Percentiles rank a stretch among this genome's conserved stretches.
These are phyloP conservation scores for Nomada fucata DNA, from an alignment of 2,888 invertebrate genomes.

Conservation along the genomic window DNA sequence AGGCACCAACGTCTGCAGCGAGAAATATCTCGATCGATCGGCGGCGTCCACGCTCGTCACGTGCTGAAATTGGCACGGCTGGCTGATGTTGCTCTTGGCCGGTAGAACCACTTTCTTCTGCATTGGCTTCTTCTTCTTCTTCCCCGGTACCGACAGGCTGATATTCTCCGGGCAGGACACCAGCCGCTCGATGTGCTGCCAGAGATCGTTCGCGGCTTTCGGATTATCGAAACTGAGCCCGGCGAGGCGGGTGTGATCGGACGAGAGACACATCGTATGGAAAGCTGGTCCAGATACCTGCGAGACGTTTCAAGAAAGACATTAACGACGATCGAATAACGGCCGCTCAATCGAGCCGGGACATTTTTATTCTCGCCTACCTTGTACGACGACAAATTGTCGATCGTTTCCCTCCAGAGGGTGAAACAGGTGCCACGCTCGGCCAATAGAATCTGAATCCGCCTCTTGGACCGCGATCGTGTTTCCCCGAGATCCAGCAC, in stretches of 20 bases:
- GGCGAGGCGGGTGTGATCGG: constrained; percentile 90
- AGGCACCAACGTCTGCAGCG: constrained; percentile 88
- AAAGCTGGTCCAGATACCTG: constrained; percentile 89
- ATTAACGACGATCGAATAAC: not conserved
- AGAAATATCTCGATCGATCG: constrained; percentile 88
- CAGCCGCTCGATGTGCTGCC: constrained; percentile 88
- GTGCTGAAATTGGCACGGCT: constrained; percentile 94
- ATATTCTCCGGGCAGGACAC: constrained; percentile 92
- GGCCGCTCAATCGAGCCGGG: too few relatives aligned
- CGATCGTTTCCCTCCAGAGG: constrained; percentile 92
- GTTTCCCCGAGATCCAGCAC: constrained; percentile 92
- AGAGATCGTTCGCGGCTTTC: constrained; percentile 89
- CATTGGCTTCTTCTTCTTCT: constrained; percentile 86
- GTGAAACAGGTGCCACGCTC: constrained; percentile 93
- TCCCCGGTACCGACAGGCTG: constrained; percentile 89
- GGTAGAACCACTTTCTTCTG: constrained; percentile 87
- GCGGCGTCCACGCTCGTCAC: constrained; percentile 91
- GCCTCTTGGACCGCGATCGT: constrained; percentile 88
- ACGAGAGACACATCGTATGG: constrained; percentile 92
- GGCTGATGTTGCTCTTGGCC: constrained; percentile 92
- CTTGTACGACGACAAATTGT: constrained; percentile 91
- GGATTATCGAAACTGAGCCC: constrained; percentile 93
- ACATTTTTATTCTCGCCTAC: constrained; percentile 65
- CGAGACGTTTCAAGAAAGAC: not conserved
- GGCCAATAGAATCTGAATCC: constrained; percentile 89